Evolutionary conservation across 1,140 invertebrate genomes (phyloP).

Genomic region (Argopecten irradians): DNA sequence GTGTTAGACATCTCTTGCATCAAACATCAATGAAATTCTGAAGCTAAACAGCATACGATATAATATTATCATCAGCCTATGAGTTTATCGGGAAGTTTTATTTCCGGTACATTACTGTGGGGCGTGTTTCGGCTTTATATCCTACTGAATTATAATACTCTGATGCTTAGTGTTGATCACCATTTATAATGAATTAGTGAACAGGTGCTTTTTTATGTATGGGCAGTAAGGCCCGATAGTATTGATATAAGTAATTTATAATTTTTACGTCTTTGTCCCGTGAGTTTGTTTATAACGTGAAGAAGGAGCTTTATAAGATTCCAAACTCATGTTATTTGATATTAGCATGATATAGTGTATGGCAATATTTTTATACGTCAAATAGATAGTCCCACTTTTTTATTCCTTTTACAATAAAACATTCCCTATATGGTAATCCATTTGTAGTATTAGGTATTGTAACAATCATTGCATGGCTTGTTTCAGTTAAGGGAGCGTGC

Average conservation of each 20-base stretch:
- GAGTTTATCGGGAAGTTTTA: no score
- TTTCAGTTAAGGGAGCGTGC: not conserved
- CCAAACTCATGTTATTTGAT: not conserved
- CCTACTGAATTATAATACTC: not conserved
- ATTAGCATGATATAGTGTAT: not conserved
- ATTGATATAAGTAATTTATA: not conserved
- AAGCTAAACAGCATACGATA: no score
- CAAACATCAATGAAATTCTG: no score
- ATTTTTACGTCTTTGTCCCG: not conserved
- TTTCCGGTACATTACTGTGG: not conserved
- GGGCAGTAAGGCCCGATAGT: not conserved
- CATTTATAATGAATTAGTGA: not conserved
- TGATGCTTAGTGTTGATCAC: not conserved
- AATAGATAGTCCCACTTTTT: not conserved
- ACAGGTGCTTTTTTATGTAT: not conserved
- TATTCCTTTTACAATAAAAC: constrained; percentile 1
- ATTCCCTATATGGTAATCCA: not conserved
- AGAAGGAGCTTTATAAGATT: not conserved
- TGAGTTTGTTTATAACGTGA: not conserved
- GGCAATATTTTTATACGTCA: not conserved
- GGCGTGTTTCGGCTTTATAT: not conserved
- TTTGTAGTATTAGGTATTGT: not conserved
- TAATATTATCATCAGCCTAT: not conserved
- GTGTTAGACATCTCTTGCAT: no score
- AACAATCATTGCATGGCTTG: not conserved